phyloP scores from a whole-genome alignment of 2,797 vertebrate genomes.

The Hybognathus amarus region DNA sequence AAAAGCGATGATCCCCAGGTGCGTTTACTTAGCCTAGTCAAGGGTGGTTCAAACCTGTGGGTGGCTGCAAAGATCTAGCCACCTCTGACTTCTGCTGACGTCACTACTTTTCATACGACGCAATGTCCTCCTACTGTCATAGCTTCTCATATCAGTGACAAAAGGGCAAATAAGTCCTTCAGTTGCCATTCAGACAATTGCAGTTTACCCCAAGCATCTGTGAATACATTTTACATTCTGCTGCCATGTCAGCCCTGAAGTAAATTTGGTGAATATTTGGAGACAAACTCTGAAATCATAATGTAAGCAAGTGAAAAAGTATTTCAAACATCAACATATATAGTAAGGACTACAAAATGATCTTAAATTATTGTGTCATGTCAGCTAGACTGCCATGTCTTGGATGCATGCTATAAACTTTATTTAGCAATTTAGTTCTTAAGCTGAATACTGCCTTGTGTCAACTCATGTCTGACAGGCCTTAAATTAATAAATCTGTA shows the following conservation, averaged over 20 bases:
- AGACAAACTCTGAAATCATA: background rate
- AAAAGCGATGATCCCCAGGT: constrained; percentile 46
- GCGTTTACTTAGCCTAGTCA: constrained; percentile 35
- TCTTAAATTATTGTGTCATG: constrained; percentile 30
- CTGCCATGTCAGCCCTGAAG: background rate
- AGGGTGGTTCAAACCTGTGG: constrained; percentile 29
- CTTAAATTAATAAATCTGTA: constrained; percentile 34
- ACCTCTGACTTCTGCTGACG: constrained; percentile 18
- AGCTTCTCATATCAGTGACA: constrained; percentile 13
- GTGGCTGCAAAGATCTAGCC: constrained; percentile 21
- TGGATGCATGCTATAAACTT: constrained; percentile 35
- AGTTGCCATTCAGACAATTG: constrained; percentile 8
- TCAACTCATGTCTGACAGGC: constrained; percentile 27
- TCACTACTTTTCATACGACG: background rate
- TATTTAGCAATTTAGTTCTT: constrained; percentile 31
- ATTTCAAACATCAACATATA: constrained; percentile 14
- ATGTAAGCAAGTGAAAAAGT: constrained; percentile 22
- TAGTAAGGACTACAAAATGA: background rate
- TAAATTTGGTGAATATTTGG: background rate
- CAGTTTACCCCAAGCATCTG: background rate
- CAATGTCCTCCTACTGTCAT: constrained; percentile 6
- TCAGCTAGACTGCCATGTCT: constrained; percentile 26
- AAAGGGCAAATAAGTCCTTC: constrained; percentile 26
- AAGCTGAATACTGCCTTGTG: constrained; percentile 23
- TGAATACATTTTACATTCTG: background rate